These are phyloP conservation scores for Calycopis cecrops DNA, from an alignment of 1,140 invertebrate genomes.

Conservation along the genomic window DNA sequence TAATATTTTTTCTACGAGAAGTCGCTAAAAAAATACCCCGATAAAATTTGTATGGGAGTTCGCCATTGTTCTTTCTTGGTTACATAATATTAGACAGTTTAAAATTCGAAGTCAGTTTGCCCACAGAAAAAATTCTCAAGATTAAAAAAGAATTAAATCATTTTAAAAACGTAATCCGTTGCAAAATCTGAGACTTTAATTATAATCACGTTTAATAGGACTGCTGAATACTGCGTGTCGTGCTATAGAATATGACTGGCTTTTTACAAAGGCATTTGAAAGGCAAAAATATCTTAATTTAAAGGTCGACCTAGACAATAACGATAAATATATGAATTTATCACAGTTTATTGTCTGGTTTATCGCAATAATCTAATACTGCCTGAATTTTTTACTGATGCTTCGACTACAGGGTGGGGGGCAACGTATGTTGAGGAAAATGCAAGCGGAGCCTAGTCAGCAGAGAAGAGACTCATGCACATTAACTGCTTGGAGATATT, in stretches of 20 bases:
- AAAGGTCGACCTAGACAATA: neutral
- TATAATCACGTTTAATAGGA: constrained; percentile 2
- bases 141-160: neutral
- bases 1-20: too few species aligned
- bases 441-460: too few species aligned
- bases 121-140: neutral
- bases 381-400: neutral
- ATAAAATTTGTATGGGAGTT: too few species aligned
- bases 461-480: too few species aligned
- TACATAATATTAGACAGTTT: neutral
- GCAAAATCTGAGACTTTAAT: neutral
- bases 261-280: neutral
- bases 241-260: neutral
- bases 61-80: too few species aligned
- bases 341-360: too few species aligned
- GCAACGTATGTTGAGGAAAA: too few species aligned
- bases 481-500: too few species aligned
- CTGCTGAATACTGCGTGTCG: neutral
- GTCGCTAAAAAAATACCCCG: too few species aligned
- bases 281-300: neutral
- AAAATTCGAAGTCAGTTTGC: neutral
- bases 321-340: neutral
- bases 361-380: too few species aligned
- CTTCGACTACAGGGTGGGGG: too few species aligned
- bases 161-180: neutral